Evolutionary conservation across 35 echinoderm and acorn worm genomes (phyloP), one percentile per base, ranked within the genome.

Genomic region (Eucidaris tribuloides): DNA sequence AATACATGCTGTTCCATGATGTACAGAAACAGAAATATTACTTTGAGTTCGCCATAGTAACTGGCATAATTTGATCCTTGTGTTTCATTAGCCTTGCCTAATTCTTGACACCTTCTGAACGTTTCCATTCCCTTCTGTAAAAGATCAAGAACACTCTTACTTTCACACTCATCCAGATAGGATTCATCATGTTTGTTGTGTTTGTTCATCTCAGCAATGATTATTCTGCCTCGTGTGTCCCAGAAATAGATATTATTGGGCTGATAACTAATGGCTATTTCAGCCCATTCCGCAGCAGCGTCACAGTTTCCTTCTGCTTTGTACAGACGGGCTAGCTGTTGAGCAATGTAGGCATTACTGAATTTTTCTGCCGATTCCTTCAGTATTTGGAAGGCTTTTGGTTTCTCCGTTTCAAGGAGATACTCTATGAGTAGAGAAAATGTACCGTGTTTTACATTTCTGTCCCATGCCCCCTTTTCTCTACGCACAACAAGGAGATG

Each of bases 241-340:
- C 32, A 72, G 36, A 72, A 72, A 34, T 5, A 72, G 0, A 39
- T n/a, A 39, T 17, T 24, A 42, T 15, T 72, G n/a, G n/a, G n/a
- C 4, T 72, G 66, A 42, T 15, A 72, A 18, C 36, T 23, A 1
- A 42, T 17, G 0, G 66, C 66, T 39, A 39, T 72, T 11, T 72
- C 20, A 5, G 66, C 66, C 13, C 7, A 72, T 2, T 34, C n/a
- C 42, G 2, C 7, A 31, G 66, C 66, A 5, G 36, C 66, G 42
- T 32, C 66, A 7, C 36, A 34, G 31, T 72, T 72, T 0, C n/a
- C n/a, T 42, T 72, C 0, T 1, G 36, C 27, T 39, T 39, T 2
- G 66, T 72, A 42, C 66, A 72, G 20, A 19, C 66, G 66, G 42
- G 66, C 66, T 19, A 72, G 18, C n/a, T 72, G 66, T 19, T 72